A percentile compares a stretch with the other conserved stretches of the same genome.
Conservation (phyloP, 2,113 vertebrate species). For the Nothocercus julius region DNA sequence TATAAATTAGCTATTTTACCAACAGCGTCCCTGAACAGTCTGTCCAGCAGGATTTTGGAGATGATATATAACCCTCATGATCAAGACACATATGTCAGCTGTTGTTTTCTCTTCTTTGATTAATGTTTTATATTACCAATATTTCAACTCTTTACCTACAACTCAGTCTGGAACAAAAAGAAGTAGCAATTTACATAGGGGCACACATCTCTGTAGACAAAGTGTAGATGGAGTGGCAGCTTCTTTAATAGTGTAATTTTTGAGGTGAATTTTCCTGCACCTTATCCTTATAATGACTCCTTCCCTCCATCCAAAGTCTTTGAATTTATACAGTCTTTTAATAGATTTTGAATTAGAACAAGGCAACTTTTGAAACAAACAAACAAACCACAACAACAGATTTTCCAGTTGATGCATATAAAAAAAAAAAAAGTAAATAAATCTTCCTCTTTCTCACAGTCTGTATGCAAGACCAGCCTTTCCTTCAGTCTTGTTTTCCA, state of each 20-base stretch:
- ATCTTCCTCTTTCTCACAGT: background rate
- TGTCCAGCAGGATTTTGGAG: background rate
- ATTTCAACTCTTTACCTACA: background rate
- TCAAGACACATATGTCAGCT: background rate
- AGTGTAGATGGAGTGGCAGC: fast-evolving
- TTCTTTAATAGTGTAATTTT: background rate
- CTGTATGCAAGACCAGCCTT: background rate
- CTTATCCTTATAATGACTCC: background rate
- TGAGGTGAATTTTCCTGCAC: background rate
- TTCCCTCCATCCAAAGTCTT: background rate
- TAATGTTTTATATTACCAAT: fast-evolving
- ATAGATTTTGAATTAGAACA: background rate
- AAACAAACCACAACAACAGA: background rate
- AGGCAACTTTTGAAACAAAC: background rate
- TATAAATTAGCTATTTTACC: background rate
- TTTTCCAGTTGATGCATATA: fast-evolving
- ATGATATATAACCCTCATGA: background rate
- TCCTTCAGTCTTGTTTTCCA: background rate
- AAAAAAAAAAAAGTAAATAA: background rate
- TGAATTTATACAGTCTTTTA: background rate
- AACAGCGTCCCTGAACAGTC: background rate
- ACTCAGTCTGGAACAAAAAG: background rate
- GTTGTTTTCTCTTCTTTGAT: background rate
- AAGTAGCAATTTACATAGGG: background rate
- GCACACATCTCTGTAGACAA: background rate